Percentiles rank a stretch among this genome's conserved stretches.
These are phyloP conservation scores for Ardeotis arabs DNA, from an alignment of 2,113 vertebrate species.

Conservation along the genomic window DNA sequence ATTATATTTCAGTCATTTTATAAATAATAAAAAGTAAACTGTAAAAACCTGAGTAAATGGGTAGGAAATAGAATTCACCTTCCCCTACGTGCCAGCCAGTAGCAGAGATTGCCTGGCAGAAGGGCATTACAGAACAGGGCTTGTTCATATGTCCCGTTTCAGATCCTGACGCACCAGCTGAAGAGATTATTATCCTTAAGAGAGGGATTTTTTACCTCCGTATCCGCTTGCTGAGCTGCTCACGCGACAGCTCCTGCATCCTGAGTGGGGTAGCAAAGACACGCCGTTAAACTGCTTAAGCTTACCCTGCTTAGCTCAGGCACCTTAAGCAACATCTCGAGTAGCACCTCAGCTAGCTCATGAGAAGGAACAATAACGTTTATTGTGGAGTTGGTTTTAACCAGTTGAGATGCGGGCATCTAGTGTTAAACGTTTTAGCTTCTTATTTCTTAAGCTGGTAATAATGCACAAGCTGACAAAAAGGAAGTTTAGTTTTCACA, in stretches of 20 bases:
- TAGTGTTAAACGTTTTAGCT: not conserved
- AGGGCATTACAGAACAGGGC: not conserved
- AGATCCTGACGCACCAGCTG: not conserved
- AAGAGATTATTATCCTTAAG: slow-evolving; percentile 22
- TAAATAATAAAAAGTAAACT: not conserved
- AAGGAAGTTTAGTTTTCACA: not conserved
- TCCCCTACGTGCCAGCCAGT: not conserved
- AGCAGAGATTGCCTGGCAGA: not conserved
- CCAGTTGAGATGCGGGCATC: not conserved
- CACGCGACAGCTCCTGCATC: not conserved
- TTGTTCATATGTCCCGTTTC: not conserved
- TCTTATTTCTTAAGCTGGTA: not conserved
- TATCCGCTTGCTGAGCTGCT: slow-evolving; percentile 1
- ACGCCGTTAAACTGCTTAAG: slow-evolving; percentile 10
- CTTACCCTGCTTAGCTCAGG: not conserved
- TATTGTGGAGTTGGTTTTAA: not conserved
- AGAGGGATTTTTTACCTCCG: not conserved
- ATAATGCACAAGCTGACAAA: not conserved
- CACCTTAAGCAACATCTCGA: not conserved
- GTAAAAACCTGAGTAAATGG: not conserved
- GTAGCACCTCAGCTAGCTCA: not conserved
- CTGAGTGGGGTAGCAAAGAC: not conserved
- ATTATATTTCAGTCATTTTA: not conserved
- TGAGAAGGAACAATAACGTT: not conserved
- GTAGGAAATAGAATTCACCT: not conserved